A percentile compares a stretch with the other conserved stretches of the same genome.
phyloP scores from a whole-genome alignment of 2,797 vertebrate species.

The Sebastes itinus region DNA sequence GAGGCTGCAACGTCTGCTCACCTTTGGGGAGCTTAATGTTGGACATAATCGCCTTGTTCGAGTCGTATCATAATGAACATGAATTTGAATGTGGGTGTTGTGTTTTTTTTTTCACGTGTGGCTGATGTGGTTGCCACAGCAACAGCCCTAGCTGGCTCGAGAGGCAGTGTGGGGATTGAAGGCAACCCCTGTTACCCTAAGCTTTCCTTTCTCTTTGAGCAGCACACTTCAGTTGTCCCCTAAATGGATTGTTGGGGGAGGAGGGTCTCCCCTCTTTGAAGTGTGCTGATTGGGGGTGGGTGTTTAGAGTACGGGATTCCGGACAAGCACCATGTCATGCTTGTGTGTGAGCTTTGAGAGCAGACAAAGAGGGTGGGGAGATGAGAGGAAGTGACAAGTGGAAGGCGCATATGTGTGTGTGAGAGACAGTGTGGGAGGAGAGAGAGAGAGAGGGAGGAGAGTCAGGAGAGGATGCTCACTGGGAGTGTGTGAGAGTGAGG shows the following conservation, averaged over 20 bases:
- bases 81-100: constrained; percentile 18
- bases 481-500: constrained; percentile 44
- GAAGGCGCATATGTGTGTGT: constrained; percentile 28
- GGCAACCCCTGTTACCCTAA: constrained; percentile 50
- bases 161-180: constrained; percentile 62
- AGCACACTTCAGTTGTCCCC: constrained; percentile 39
- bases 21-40: constrained; percentile 18
- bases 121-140: constrained; percentile 78
- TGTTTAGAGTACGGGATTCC: constrained; percentile 16
- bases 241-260: constrained; percentile 15
- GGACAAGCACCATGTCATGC: constrained; percentile 1
- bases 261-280: constrained; percentile 47
- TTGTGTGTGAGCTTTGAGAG: constrained; percentile 14
- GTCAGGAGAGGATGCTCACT: constrained; percentile 57
- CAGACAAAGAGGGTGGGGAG: constrained; percentile 58
- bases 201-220: constrained; percentile 51
- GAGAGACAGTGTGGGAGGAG: constrained; percentile 31
- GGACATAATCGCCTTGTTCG: constrained; percentile 25
- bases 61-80: constrained; percentile 30
- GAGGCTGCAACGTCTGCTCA: background rate
- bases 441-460: constrained; percentile 44
- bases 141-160: constrained; percentile 67
- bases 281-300: background rate
- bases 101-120: constrained; percentile 34
- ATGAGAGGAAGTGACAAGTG: constrained; percentile 49